phyloP scores from a whole-genome alignment of 2,113 vertebrate genomes.

The Rhabdornis inornatus region DNA sequence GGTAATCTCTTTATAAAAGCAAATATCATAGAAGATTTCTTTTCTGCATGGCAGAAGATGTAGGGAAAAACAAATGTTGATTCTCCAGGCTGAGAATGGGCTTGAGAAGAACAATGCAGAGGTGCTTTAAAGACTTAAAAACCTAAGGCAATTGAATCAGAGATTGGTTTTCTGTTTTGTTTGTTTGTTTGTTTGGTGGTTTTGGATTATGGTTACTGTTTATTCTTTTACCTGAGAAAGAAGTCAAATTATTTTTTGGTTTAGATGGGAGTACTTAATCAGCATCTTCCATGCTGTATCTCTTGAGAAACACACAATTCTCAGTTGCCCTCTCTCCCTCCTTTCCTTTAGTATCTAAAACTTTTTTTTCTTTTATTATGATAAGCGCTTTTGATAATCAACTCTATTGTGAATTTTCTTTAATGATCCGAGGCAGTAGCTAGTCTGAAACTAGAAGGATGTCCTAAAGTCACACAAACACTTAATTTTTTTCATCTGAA shows the following conservation, averaged over 20 bases:
- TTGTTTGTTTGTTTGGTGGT: too few species aligned
- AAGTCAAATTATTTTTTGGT: not conserved
- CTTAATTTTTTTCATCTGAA: not conserved
- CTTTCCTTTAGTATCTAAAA: not conserved
- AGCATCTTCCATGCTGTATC: not conserved
- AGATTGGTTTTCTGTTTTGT: not conserved
- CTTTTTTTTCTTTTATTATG: not conserved
- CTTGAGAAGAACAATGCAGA: not conserved
- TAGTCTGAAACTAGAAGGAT: not conserved
- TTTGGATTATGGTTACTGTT: not conserved
- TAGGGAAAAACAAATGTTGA: not conserved
- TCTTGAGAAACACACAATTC: not conserved
- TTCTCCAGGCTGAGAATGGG: not conserved
- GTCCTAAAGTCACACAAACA: not conserved
- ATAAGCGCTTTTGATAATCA: not conserved
- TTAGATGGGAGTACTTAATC: not conserved
- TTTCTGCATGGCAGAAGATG: not conserved
- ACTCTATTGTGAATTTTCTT: not conserved
- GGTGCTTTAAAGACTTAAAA: not conserved
- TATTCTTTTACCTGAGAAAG: not conserved
- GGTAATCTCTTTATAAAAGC: not conserved
- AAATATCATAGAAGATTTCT: not conserved
- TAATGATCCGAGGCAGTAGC: not conserved
- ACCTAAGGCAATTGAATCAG: not conserved
- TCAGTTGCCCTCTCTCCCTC: not conserved